Evolutionary conservation across 2,797 vertebrate genomes (phyloP).

Genomic region (Phrynocephalus guinanensis): DNA sequence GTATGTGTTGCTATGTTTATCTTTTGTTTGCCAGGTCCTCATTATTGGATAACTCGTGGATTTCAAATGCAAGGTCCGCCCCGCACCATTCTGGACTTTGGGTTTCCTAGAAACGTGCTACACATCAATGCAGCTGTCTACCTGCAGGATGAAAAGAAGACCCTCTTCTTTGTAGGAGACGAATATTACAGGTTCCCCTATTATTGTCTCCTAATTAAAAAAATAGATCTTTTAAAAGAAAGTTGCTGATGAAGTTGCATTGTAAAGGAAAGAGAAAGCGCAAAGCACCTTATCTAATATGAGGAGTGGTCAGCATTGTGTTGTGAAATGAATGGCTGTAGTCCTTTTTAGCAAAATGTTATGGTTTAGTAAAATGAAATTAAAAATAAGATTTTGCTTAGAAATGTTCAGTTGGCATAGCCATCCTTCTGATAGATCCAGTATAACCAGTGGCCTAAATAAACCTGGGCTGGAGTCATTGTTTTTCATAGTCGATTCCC

Average conservation of each 20-base stretch:
- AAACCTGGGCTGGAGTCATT: neutral
- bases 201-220: constrained; percentile 6
- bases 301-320: too few species aligned
- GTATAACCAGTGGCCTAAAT: neutral
- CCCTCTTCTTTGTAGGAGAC: constrained; percentile 68
- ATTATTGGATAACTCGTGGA: constrained; percentile 69
- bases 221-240: neutral
- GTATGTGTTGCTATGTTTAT: neutral
- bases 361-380: too few species aligned
- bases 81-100: constrained; percentile 68
- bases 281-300: neutral
- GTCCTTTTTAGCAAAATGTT: neutral
- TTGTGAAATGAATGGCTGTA: neutral
- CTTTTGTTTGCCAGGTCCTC: constrained; percentile 55
- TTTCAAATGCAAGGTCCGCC: constrained; percentile 66
- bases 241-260: neutral
- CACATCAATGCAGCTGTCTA: constrained; percentile 64
- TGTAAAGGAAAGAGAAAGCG: neutral
- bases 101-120: constrained; percentile 59
- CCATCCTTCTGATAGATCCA: neutral
- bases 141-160: constrained; percentile 64
- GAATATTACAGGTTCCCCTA: constrained; percentile 64
- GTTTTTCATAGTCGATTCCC: neutral
- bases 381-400: neutral
- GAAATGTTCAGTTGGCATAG: neutral